Evolutionary conservation across 1,140 invertebrate genomes (phyloP), one percentile per base, ranked within the genome.

Genomic region (Megalopta genalis): DNA sequence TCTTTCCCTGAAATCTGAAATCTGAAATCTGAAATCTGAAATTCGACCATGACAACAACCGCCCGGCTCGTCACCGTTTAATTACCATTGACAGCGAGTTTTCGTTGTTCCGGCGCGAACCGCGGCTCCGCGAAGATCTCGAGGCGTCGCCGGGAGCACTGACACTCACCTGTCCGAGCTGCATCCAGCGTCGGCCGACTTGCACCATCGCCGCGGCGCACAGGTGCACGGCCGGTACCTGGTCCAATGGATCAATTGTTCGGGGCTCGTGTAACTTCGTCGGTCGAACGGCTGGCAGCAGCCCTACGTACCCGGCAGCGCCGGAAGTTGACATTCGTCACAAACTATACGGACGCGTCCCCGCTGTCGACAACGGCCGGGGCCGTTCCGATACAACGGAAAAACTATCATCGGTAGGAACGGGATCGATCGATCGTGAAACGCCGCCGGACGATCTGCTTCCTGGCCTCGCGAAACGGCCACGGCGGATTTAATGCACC

Each of bases 101-200:
- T 82, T 82, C 73, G 64, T 80, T 75, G 71, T 70, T 80, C 65
- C 70, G 70, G 73, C 49, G 39, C 64, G 63, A 54, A 52, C 27
- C 59, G 67, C 54, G 49, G 46, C 82, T 74, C 84, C 82, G 81
- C 85, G 83, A 86, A 87, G 86, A 84, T 88, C 89, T 88, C 80
- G 75, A 83, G 88, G 88, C 89, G 76, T 74, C 74, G 89, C 89
- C 81, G 64, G 57, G 59, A 86, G 89, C 88, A 89, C 90, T 91
- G 91, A 91, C 91, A 91, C 88, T 92, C 90, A 91, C 89, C 90
- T 91, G 91, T 92, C 91, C 77, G 78, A 81, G 68, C 69, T 70
- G 81, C 59, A 79, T 78, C 75, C 75, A 67, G 73, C 79, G 68
- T 54, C 76, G 66, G 76, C 52, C 63, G 52, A 52, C 49, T 18